These are phyloP conservation scores for Ivindomyrus marchei DNA, from an alignment of 2,113 vertebrate genomes.

Conservation along the genomic window DNA sequence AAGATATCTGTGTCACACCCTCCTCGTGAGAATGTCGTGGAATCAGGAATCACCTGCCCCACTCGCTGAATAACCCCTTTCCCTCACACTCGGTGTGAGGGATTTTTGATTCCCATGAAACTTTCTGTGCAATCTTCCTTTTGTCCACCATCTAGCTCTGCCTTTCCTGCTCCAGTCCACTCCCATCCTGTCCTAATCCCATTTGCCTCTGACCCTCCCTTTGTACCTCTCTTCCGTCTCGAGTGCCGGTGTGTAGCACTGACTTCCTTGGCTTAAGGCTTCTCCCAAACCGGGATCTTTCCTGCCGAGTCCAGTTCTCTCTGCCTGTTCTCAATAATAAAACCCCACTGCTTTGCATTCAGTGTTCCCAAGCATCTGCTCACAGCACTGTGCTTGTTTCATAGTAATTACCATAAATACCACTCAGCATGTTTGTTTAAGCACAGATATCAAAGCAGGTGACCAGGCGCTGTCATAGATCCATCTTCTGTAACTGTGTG, in stretches of 20 bases:
- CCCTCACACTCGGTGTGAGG: background rate
- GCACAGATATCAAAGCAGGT: background rate
- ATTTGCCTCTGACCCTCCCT: background rate
- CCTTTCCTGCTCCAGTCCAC: background rate
- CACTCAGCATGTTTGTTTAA: background rate
- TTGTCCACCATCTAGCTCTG: background rate
- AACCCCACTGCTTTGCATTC: background rate
- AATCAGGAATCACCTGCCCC: background rate
- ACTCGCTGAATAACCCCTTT: background rate
- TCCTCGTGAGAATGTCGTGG: background rate
- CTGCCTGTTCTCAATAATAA: background rate
- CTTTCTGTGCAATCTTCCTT: background rate
- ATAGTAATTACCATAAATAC: background rate
- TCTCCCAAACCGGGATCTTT: background rate
- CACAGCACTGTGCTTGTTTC: background rate
- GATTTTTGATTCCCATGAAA: background rate
- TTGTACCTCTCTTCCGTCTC: background rate
- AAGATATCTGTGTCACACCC: background rate
- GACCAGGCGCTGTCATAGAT: background rate
- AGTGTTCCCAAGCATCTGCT: background rate
- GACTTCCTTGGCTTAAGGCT: background rate
- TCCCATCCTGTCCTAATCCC: background rate
- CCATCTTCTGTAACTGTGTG: too few relatives aligned
- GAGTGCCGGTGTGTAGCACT: background rate
- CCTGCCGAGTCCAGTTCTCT: background rate